Evolutionary conservation across 2,797 vertebrate species (phyloP), one percentile per base, ranked within the genome.

Genomic region (Paramormyrops hopkinsi): DNA sequence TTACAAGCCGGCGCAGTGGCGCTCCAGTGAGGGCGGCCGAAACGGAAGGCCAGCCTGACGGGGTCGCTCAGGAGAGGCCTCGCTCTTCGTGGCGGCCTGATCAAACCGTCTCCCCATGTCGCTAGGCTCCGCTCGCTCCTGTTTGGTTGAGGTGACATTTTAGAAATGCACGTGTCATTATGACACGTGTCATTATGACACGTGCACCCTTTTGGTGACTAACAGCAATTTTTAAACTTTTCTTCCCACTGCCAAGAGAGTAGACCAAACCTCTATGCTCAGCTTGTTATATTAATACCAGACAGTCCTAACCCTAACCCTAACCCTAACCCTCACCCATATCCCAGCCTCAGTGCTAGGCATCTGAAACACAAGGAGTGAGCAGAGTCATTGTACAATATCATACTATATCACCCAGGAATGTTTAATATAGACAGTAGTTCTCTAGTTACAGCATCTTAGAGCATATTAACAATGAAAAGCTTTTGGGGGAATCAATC

Each of bases 1-100:
- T 96, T 94, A 96, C 94, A 95, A 95, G 95, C 95, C 95, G 95
- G 82, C 9, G n/a, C 7, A 29, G 7, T 2, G 41, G 19, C 14
- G 3, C 48, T 33, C 29, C 29, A 0, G 69, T 5, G 19, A 22
- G 22, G 22, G 91, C 93, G 90, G 92, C 93, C 90, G 90, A 90
- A 91, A 92, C 90, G 90, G 88, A 37, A 59, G 11, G 17, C 37
- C n/a, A 14, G 11, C 41, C 56, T 19, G 4, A 1, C 4, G 3
- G 50, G 54, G 79, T 54, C n/a, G 0, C 44, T 51, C 56, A 62
- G 9, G 44, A 48, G 17, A 6, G 69, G 53, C 33, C 44, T 6
- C 0, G 51, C 50, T 41, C 29, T 59, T 87, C 51, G 3, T 2
- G 11, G 1, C 14, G 3, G 85, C 14, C 37, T 14, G 33, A 41